These are phyloP conservation scores for Karalla daura DNA, from an alignment of 2,797 vertebrate species.

Conservation along the genomic window DNA sequence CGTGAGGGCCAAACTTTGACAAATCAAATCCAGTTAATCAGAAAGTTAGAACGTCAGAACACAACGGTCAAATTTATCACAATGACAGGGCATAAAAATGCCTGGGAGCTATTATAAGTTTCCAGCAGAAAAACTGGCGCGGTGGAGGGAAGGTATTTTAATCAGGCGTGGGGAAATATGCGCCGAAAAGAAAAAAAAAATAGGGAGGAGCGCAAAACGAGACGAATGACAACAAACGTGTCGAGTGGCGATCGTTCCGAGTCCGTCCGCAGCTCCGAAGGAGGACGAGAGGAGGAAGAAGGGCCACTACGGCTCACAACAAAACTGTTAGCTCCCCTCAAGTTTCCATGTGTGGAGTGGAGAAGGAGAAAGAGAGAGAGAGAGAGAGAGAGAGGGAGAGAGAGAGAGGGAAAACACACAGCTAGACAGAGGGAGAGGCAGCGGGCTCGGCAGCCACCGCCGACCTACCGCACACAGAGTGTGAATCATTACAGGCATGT, in stretches of 20 bases:
- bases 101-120: not conserved
- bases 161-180: not conserved
- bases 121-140: not conserved
- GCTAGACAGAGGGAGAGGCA: conserved; percentile 65
- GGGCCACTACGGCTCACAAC: conserved; percentile 40
- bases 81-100: conserved; percentile 9
- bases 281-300: conserved; percentile 20
- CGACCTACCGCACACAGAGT: conserved; percentile 80
- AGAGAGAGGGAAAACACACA: conserved; percentile 43
- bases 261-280: conserved; percentile 7
- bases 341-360: conserved; percentile 49
- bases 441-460: conserved; percentile 65
- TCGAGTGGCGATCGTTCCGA: conserved; percentile 3
- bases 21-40: conserved; percentile 25
- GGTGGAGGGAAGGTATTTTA: not conserved
- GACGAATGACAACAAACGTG: conserved; percentile 7
- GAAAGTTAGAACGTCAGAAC: conserved; percentile 8
- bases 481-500: conserved; percentile 84
- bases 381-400: conserved; percentile 22
- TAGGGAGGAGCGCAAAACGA: conserved; percentile 1
- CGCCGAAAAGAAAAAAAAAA: not conserved
- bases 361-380: not conserved
- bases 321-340: conserved; percentile 38
- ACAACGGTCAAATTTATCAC: not conserved
- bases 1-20: too few relatives aligned